A percentile compares a stretch with the other conserved stretches of the same genome.
Evolutionary conservation across 37 sponge, comb jelly and placozoan genomes (phyloP).

Genomic region (Haliclona indistincta): DNA sequence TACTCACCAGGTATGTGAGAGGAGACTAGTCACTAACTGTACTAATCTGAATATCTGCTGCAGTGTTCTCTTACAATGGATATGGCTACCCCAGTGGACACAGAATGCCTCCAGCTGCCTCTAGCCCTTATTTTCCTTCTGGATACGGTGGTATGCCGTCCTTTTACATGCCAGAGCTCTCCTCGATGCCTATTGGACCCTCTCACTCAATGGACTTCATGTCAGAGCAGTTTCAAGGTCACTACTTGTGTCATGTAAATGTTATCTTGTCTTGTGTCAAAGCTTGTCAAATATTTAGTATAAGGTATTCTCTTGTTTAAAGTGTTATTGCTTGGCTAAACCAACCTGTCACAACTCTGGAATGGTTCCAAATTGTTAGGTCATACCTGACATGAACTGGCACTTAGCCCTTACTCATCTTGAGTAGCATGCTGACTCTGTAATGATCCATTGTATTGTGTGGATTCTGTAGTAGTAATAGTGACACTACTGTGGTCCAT

Average conservation of each 20-base stretch:
- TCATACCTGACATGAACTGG: no score
- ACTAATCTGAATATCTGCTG: no score
- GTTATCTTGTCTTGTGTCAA: background rate
- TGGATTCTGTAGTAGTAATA: background rate
- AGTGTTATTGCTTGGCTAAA: no score
- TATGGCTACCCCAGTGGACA: slow-evolving; percentile 22
- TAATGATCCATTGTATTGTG: no score
- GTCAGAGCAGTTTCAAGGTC: slow-evolving; percentile 67
- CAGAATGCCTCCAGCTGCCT: slow-evolving; percentile 1
- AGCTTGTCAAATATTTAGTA: background rate
- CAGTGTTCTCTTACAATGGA: background rate
- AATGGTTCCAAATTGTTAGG: no score
- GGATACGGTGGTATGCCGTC: slow-evolving; percentile 26
- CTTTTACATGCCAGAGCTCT: slow-evolving; percentile 19
- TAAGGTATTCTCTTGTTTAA: background rate
- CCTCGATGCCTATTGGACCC: background rate
- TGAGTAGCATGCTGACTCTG: no score
- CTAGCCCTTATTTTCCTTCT: slow-evolving; percentile 2
- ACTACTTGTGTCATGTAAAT: background rate
- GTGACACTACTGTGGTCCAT: background rate
- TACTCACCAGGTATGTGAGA: background rate
- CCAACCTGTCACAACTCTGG: no score
- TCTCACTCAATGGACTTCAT: slow-evolving; percentile 44
- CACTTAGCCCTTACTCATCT: no score
- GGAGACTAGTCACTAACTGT: background rate